A percentile compares a stretch with the other conserved stretches of the same genome.
Evolutionary conservation across 2,888 invertebrate species (phyloP).

Genomic region (Erannis defoliaria): DNA sequence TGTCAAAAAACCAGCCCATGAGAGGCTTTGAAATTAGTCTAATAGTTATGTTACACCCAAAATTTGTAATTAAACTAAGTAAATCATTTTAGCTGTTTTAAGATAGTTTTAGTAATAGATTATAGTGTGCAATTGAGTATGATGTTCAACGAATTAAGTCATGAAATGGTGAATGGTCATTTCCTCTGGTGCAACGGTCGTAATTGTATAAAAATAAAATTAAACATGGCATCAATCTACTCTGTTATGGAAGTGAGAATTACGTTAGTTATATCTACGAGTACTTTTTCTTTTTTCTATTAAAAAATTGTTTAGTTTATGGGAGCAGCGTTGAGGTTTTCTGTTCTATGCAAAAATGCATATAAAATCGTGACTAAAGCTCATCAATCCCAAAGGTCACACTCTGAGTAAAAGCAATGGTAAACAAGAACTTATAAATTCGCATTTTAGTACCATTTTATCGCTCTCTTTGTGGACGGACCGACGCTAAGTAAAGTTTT

Average conservation of each 20-base stretch:
- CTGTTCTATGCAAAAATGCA: not conserved
- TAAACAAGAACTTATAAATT: constrained; percentile 63
- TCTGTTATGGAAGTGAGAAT: no score
- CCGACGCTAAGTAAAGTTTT: constrained; percentile 53
- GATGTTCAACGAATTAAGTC: no score
- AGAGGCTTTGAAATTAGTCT: not conserved
- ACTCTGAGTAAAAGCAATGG: constrained; percentile 41
- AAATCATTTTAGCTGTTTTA: no score
- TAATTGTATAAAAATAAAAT: no score
- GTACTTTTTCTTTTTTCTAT: not conserved
- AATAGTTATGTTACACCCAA: no score
- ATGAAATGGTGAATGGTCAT: no score
- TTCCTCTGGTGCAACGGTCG: no score
- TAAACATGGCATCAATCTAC: no score
- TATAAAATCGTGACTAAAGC: constrained; percentile 7
- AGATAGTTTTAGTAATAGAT: no score
- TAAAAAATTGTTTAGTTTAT: not conserved
- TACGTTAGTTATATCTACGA: no score
- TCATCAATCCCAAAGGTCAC: constrained; percentile 17
- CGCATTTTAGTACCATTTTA: constrained; percentile 67
- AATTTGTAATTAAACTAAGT: no score
- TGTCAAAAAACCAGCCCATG: not conserved
- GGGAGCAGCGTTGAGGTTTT: not conserved
- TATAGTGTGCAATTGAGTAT: no score
- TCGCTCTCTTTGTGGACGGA: constrained; percentile 56